phyloP scores from a whole-genome alignment of 1,140 invertebrate genomes.

The Zaprionus nigranus region DNA sequence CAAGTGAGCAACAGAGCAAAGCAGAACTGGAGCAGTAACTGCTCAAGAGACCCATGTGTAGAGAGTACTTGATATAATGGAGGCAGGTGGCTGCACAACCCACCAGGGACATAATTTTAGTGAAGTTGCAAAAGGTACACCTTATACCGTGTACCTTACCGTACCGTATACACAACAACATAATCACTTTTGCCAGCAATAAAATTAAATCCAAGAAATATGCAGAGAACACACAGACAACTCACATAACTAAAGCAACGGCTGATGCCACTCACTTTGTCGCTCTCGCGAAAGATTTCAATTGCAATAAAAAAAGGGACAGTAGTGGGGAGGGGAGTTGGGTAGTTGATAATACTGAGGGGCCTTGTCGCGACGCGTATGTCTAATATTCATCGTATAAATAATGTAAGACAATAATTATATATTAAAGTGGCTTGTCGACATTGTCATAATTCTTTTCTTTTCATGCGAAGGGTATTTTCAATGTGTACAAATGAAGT shows the following conservation, averaged over 20 bases:
- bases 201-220: slow-evolving; percentile 78
- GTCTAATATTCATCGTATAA: slow-evolving; percentile 81
- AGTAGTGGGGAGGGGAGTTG: slow-evolving; percentile 6
- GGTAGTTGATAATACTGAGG: slow-evolving; percentile 45
- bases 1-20: slow-evolving; percentile 30
- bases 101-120: slow-evolving; percentile 63
- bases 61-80: slow-evolving; percentile 43
- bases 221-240: slow-evolving; percentile 59
- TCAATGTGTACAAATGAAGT: neutral
- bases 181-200: slow-evolving; percentile 74
- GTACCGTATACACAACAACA: slow-evolving; percentile 45
- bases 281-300: slow-evolving; percentile 64
- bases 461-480: neutral
- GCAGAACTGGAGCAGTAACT: slow-evolving; percentile 41
- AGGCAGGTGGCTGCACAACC: slow-evolving; percentile 33
- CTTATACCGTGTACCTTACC: slow-evolving; percentile 25
- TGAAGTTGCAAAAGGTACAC: slow-evolving; percentile 61
- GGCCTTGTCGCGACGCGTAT: slow-evolving; percentile 41
- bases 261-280: slow-evolving; percentile 3
- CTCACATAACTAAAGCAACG: slow-evolving; percentile 29
- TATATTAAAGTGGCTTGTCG: slow-evolving; percentile 9
- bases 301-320: slow-evolving; percentile 80
- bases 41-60: slow-evolving; percentile 72
- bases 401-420: slow-evolving; percentile 50
- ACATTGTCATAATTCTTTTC: neutral